Evolutionary conservation across 2,888 invertebrate species (phyloP), one percentile per base, ranked within the genome.

Genomic region (Trissolcus brochymenae): DNA sequence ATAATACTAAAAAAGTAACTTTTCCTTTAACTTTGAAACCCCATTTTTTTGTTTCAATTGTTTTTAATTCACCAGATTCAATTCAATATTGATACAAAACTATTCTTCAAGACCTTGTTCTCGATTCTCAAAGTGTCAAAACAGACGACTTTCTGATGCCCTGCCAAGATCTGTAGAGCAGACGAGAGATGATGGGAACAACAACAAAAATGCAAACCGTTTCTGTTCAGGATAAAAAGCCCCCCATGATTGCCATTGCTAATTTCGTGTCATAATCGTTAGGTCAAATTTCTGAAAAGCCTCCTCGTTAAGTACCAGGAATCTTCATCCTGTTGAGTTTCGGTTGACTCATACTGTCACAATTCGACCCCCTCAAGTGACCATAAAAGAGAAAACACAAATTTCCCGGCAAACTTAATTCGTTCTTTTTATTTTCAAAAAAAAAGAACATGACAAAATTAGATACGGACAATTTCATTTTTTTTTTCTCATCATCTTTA

Each of bases 111-210:
- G 41, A 35, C 60, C 68, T 60, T 68, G 68, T n/a, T 55, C 68
- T 14, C 25, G 49, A 54, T 68, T 46, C 9, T 9, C 4, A 7
- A 25, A 54, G 35, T 14, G 62, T 68, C 67, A 56, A 53, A 57
- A 62, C 11, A 68, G 74, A 68, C 74, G 61, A 67, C 40, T 46
- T 41, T 74, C 67, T 74, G 74, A 74, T 62, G 29, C 4, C 14
- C 56, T 74, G 74, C 74, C 74, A 74, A 68, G 54, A 17, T 35
- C 54, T 2, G 17, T 25, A 57, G 51, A 43, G n/a, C n/a, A n/a
- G 9, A 25, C 59, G 19, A 19, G 35, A 11, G 7, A 6, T n/a
- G n/a, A n/a, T n/a, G n/a, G n/a, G 21, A 25, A 49, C 41, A 14
- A 46, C 16, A 46, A 14, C 0, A 46, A 46, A 46, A 2, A 46